Percentiles rank a stretch among this genome's conserved stretches.
These are phyloP conservation scores for Cyprinodon variegatus DNA, from an alignment of 2,113 vertebrate genomes.

Conservation along the genomic window DNA sequence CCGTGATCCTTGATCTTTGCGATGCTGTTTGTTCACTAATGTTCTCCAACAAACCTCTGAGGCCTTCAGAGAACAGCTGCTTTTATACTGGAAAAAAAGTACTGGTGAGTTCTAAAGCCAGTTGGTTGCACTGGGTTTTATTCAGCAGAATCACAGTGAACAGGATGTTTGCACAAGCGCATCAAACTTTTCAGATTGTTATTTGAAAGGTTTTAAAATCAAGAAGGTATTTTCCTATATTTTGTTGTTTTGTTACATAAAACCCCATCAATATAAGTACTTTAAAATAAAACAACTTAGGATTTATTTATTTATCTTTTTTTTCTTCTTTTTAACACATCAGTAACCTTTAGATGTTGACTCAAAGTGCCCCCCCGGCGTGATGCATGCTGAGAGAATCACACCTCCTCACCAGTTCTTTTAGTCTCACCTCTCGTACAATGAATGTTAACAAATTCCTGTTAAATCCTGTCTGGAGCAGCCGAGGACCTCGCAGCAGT, in stretches of 20 bases:
- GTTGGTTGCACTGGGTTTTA: background rate
- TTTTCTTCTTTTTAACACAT: background rate
- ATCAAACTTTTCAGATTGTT: background rate
- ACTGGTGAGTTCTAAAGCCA: background rate
- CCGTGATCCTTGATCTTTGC: too few relatives aligned
- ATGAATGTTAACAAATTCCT: constrained; percentile 38
- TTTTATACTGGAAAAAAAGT: background rate
- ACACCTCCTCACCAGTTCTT: constrained; percentile 54
- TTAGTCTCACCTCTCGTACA: constrained; percentile 59
- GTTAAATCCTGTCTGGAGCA: constrained; percentile 62
- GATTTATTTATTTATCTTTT: background rate
- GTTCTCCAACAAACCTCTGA: too few relatives aligned
- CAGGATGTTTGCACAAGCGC: background rate
- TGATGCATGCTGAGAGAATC: constrained; percentile 43
- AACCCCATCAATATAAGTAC: background rate
- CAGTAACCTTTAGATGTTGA: background rate
- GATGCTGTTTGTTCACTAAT: too few relatives aligned
- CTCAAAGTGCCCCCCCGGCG: background rate
- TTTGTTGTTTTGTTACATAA: background rate
- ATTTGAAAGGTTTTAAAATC: background rate
- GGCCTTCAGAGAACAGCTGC: too few relatives aligned
- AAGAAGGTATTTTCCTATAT: background rate
- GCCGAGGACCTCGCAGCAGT: background rate
- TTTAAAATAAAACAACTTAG: background rate
- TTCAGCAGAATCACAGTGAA: background rate